phyloP scores from a whole-genome alignment of 2,797 vertebrate genomes.

The Tenualosa thibaudeaui region DNA sequence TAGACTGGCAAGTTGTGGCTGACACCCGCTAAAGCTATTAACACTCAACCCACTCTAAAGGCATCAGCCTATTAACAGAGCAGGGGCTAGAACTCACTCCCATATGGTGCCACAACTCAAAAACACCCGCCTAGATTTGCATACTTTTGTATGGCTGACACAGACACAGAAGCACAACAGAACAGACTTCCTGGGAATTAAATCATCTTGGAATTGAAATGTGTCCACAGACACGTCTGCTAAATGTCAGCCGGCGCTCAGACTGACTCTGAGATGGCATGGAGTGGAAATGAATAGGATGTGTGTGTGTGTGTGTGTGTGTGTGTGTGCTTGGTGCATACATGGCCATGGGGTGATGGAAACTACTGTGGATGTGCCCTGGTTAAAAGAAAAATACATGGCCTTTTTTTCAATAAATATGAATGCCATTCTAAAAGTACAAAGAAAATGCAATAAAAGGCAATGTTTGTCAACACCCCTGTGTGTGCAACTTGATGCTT shows the following conservation, averaged over 20 bases:
- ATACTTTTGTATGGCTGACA: not conserved
- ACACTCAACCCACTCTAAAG: not conserved
- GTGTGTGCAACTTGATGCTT: not conserved
- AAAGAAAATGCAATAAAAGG: not conserved
- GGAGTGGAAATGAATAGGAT: not conserved
- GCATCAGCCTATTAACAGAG: not conserved
- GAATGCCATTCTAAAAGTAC: not conserved
- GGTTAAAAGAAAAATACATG: no score
- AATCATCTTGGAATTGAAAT: not conserved
- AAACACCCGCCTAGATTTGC: not conserved
- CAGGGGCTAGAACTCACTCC: not conserved
- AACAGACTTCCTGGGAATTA: not conserved
- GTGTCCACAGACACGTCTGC: not conserved
- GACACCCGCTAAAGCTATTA: constrained; percentile 20
- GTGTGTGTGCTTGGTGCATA: no score
- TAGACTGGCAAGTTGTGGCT: constrained; percentile 20
- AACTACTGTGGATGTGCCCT: not conserved
- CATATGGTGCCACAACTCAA: not conserved
- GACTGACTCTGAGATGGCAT: not conserved
- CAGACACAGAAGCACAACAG: not conserved
- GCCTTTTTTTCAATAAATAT: not conserved
- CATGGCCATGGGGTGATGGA: not conserved
- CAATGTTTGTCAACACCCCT: not conserved
- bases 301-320: not conserved
- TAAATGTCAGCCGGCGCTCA: not conserved